phyloP scores from a whole-genome alignment of 1,140 invertebrate species.

The Brachionus koreanus region DNA sequence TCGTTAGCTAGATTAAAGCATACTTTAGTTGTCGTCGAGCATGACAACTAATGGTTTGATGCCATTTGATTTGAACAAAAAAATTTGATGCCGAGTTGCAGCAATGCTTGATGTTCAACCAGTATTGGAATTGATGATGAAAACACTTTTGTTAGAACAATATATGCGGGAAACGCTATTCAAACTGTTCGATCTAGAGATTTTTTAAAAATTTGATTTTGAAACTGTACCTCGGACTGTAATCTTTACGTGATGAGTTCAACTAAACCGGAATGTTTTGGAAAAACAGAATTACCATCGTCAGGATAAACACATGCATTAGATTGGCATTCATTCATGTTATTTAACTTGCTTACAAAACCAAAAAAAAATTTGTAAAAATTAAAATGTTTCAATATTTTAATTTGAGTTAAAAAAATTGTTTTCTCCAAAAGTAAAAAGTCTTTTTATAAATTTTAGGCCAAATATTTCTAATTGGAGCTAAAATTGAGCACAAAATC shows the following conservation, averaged over 20 bases:
- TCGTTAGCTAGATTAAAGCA: slow-evolving; percentile 51
- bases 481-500: not conserved
- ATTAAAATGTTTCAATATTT: too few relatives aligned
- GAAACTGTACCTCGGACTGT: too few relatives aligned
- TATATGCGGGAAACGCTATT: slow-evolving; percentile 96
- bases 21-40: slow-evolving; percentile 88
- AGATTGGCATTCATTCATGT: too few relatives aligned
- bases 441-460: not conserved
- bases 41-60: too few relatives aligned
- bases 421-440: not conserved
- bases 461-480: not conserved
- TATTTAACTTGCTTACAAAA: too few relatives aligned
- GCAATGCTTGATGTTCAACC: slow-evolving; percentile 92
- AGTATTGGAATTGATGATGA: slow-evolving; percentile 81
- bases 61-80: too few relatives aligned
- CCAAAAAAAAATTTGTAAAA: too few relatives aligned
- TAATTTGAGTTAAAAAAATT: not conserved
- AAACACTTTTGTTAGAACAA: slow-evolving; percentile 89
- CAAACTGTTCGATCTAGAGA: slow-evolving; percentile 83
- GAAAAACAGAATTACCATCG: too few relatives aligned
- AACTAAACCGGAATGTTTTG: too few relatives aligned
- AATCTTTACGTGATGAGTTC: too few relatives aligned
- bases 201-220: slow-evolving; percentile 77
- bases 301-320: too few relatives aligned
- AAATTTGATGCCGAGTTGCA: slow-evolving; percentile 83